A percentile compares a stretch with the other conserved stretches of the same genome.
Conservation (phyloP, 2,888 invertebrate genomes). For the Clitarchus hookeri region DNA sequence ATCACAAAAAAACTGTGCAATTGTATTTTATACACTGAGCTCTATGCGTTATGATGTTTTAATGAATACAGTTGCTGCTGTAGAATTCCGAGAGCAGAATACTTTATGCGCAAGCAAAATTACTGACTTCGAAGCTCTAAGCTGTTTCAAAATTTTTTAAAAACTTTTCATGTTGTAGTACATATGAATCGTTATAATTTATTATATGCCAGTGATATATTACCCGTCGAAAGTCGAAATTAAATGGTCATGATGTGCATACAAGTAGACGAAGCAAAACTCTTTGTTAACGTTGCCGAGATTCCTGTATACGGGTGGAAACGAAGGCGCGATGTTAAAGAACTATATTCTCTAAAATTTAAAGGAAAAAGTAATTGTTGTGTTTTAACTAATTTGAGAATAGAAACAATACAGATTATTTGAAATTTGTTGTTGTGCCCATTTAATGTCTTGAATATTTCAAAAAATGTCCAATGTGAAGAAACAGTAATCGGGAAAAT, state of each 20-base stretch:
- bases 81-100: no score
- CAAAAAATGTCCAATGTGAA: not conserved
- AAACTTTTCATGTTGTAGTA: not conserved
- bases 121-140: no score
- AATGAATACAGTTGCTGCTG: no score
- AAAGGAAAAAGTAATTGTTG: not conserved
- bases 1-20: no score
- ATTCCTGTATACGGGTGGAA: not conserved
- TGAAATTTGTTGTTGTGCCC: constrained; percentile 5
- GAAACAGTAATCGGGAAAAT: not conserved
- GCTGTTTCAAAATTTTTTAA: no score
- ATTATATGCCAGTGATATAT: not conserved
- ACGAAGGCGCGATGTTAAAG: not conserved
- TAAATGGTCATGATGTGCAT: not conserved
- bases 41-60: no score
- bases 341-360: not conserved
- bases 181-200: not conserved
- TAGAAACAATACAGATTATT: not conserved
- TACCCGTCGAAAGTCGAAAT: not conserved
- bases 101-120: no score
- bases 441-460: not conserved
- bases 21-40: no score
- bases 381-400: not conserved
- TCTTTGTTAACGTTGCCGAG: not conserved
- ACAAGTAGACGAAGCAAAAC: not conserved